phyloP scores from a whole-genome alignment of 2,888 invertebrate genomes.

The Allolobophora icterica region DNA sequence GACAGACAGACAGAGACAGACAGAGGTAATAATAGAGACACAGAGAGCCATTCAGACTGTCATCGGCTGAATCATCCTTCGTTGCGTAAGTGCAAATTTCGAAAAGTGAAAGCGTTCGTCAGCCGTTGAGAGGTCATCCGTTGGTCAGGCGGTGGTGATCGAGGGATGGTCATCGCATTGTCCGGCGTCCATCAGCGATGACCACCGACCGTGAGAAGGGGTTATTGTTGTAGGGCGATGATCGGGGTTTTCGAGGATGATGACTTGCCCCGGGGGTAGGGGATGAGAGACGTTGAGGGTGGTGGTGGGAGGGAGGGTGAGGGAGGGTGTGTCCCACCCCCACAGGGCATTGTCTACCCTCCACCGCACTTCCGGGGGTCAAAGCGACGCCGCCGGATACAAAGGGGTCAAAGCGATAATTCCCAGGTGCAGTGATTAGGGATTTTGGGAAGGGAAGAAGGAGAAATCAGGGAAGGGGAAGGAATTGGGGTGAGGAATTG shows the following conservation, averaged over 20 bases:
- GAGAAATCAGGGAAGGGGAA: not conserved
- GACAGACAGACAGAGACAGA: no score
- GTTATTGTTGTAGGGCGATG: not conserved
- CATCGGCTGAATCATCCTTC: not conserved
- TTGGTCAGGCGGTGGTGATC: not conserved
- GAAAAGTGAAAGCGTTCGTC: not conserved
- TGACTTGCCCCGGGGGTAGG: not conserved
- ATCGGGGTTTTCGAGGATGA: not conserved
- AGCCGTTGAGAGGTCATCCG: not conserved
- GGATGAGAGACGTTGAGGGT: not conserved
- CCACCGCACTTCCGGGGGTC: not conserved
- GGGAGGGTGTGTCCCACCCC: not conserved
- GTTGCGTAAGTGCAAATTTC: not conserved
- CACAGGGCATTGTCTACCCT: not conserved
- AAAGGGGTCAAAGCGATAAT: conserved; percentile 13
- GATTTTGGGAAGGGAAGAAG: not conserved
- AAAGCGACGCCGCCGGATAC: no score
- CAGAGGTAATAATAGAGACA: no score
- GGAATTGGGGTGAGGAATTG: no score
- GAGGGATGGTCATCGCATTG: not conserved
- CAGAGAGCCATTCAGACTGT: not conserved
- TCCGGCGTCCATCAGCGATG: not conserved
- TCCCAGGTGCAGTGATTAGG: conserved; percentile 14
- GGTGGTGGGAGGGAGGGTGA: not conserved
- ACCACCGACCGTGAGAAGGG: conserved; percentile 2